phyloP scores from a whole-genome alignment of 2,113 vertebrate species.

The Siniperca knerii region DNA sequence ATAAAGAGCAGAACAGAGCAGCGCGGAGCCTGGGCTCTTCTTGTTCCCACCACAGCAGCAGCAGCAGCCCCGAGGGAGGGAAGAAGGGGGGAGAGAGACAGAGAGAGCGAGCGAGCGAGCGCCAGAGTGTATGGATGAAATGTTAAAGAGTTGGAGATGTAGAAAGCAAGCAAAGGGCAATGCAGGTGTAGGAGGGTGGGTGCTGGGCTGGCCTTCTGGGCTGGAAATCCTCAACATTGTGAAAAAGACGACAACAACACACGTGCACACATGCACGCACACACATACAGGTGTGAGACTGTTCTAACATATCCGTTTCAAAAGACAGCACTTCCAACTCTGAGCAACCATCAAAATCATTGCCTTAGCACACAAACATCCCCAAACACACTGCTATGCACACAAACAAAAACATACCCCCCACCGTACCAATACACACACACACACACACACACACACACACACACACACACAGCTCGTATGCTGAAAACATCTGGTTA shows the following conservation, averaged over 20 bases:
- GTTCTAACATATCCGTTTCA: constrained; percentile 30
- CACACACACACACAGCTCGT: constrained; percentile 60
- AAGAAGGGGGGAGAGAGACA: background rate
- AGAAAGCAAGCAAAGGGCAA: background rate
- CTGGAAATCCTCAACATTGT: background rate
- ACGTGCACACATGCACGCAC: background rate
- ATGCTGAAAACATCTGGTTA: constrained; percentile 89
- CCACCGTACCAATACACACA: constrained; percentile 34
- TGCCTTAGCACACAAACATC: constrained; percentile 58
- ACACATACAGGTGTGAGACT: constrained; percentile 26
- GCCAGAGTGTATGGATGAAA: constrained; percentile 6
- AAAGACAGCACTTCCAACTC: constrained; percentile 34
- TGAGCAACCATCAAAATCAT: constrained; percentile 20
- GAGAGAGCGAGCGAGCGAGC: background rate
- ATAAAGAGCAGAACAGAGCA: constrained; percentile 88
- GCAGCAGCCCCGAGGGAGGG: constrained; percentile 41
- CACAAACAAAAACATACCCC: constrained; percentile 66
- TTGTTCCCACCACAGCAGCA: constrained; percentile 63
- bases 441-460: constrained; percentile 46
- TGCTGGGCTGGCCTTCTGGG: background rate
- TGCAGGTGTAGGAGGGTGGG: background rate
- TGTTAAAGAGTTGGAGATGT: constrained; percentile 1
- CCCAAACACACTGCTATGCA: constrained; percentile 59
- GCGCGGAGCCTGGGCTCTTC: constrained; percentile 32
- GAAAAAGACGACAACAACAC: background rate